These are phyloP conservation scores for Callipepla californica DNA, from an alignment of 2,113 vertebrate genomes.

Conservation along the genomic window DNA sequence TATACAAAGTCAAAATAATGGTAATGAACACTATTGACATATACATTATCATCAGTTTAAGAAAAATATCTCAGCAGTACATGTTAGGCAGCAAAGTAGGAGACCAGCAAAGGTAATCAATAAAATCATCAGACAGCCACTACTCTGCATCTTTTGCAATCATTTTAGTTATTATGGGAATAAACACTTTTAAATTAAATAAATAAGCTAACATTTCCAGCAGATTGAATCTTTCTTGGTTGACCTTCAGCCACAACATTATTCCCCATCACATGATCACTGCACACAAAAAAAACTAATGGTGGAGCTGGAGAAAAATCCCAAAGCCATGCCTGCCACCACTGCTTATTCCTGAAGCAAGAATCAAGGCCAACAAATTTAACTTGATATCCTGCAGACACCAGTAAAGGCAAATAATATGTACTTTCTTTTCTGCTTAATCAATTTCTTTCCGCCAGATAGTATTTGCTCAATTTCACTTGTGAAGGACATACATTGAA, in stretches of 20 bases:
- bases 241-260: constrained; percentile 32
- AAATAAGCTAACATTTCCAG: constrained; percentile 20
- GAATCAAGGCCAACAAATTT: background rate
- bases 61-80: constrained; percentile 28
- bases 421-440: background rate
- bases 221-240: background rate
- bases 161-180: constrained; percentile 10
- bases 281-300: background rate
- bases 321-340: background rate
- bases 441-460: background rate
- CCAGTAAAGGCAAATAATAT: background rate
- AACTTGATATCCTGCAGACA: background rate
- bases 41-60: background rate
- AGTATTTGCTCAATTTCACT: background rate
- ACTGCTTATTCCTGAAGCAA: background rate
- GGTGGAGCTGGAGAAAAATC: background rate
- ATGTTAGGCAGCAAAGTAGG: constrained; percentile 1
- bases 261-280: background rate
- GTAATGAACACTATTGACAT: background rate
- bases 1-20: constrained; percentile 19
- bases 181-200: constrained; percentile 14
- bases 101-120: constrained; percentile 48
- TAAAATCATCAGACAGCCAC: constrained; percentile 48
- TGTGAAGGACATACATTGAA: background rate
- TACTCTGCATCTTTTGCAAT: constrained; percentile 8